phyloP scores from a whole-genome alignment of 2,113 vertebrate species.

The Microcebus griseorufus region DNA sequence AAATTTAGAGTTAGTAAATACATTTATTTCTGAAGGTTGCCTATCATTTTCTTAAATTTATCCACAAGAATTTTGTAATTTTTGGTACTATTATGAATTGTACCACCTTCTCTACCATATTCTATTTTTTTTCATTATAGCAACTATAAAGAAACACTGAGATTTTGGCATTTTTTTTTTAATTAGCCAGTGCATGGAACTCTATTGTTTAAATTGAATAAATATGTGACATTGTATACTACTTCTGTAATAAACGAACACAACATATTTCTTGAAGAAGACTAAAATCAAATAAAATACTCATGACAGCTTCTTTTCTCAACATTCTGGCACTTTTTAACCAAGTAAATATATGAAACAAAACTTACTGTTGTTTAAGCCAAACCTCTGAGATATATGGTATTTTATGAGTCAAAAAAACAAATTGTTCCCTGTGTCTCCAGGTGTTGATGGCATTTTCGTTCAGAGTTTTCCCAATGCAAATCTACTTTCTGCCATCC shows the following conservation, averaged over 20 bases:
- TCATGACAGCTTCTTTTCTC: neutral
- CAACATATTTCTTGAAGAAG: neutral
- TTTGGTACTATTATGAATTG: neutral
- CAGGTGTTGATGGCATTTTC: neutral
- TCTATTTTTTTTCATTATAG: neutral
- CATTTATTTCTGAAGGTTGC: neutral
- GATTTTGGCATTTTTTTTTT: neutral
- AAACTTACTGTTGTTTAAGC: neutral
- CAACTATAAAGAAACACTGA: neutral
- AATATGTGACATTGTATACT: neutral
- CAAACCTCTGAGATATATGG: neutral
- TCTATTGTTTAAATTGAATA: neutral
- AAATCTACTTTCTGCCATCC: neutral
- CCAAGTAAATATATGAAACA: neutral
- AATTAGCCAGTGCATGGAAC: neutral
- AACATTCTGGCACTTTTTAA: neutral
- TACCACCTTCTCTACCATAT: neutral
- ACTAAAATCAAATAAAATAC: constrained; percentile 11
- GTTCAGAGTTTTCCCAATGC: neutral
- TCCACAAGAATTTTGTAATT: neutral
- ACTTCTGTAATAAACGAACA: neutral
- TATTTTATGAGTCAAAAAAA: neutral
- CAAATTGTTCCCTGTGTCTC: neutral
- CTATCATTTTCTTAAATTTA: neutral
- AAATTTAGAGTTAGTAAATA: neutral